Evolutionary conservation across 2,797 vertebrate genomes (phyloP).

Genomic region (Enteromius mattozi): DNA sequence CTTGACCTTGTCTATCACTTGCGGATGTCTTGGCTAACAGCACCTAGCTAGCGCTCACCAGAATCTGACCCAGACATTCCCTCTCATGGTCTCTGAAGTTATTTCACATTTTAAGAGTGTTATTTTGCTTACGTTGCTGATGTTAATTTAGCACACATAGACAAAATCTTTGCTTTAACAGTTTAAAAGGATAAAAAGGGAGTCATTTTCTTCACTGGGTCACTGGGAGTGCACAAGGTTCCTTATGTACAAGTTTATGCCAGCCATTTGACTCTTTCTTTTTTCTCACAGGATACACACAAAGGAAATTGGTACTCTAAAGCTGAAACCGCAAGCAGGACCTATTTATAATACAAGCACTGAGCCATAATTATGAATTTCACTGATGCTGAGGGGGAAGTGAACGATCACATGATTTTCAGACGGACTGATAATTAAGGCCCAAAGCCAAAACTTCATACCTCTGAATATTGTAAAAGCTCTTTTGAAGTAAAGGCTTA

Average conservation of each 20-base stretch:
- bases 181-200: not conserved
- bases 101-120: not conserved
- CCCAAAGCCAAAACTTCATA: not conserved
- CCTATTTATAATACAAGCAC: conserved; percentile 30
- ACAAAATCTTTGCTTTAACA: not conserved
- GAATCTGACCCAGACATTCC: not conserved
- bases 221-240: not conserved
- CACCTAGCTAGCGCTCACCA: not conserved
- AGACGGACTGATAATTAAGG: conserved; percentile 23
- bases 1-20: not conserved
- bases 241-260: not conserved
- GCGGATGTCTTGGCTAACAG: not conserved
- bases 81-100: not conserved
- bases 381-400: conserved; percentile 24
- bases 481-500: conserved; percentile 7
- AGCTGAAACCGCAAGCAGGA: conserved; percentile 10
- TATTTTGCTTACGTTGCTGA: not conserved
- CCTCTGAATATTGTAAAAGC: conserved; percentile 47
- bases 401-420: conserved; percentile 17
- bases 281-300: conserved; percentile 23
- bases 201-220: conserved; percentile 4
- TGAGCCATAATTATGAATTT: conserved; percentile 21
- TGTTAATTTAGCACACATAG: not conserved
- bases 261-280: not conserved
- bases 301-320: conserved; percentile 11